phyloP scores from a whole-genome alignment of 2,113 vertebrate genomes.

The Zosterops lateralis region DNA sequence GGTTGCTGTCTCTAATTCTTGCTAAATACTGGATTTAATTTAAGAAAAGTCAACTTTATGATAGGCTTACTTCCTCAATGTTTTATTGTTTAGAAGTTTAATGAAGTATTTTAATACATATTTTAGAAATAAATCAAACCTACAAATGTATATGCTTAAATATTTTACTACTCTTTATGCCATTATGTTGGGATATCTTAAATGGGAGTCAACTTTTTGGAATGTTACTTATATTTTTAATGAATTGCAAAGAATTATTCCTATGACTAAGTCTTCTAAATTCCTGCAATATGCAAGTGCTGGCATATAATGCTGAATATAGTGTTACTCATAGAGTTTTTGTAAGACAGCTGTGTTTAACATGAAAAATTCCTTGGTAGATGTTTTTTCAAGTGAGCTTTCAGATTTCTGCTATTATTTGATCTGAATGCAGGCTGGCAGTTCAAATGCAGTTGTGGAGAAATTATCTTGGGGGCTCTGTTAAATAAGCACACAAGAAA shows the following conservation, averaged over 20 bases:
- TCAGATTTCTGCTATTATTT: neutral
- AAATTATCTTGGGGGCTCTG: neutral
- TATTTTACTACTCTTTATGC: neutral
- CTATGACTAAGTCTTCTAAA: neutral
- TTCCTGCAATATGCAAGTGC: slow-evolving; percentile 21
- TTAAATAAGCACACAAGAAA: neutral
- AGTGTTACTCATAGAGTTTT: neutral
- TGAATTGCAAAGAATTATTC: neutral
- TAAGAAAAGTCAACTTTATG: neutral
- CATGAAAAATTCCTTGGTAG: neutral
- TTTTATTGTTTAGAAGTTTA: neutral
- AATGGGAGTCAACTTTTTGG: neutral
- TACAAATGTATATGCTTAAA: neutral
- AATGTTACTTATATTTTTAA: neutral
- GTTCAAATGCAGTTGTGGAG: neutral
- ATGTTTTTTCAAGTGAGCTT: neutral
- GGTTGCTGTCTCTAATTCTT: neutral
- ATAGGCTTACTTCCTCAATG: neutral
- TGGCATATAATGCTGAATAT: neutral
- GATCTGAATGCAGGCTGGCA: neutral
- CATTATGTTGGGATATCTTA: neutral
- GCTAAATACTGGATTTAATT: neutral
- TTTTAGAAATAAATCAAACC: neutral
- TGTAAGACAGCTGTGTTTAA: neutral
- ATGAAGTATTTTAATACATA: neutral